Evolutionary conservation across 2,888 invertebrate species (phyloP).

Genomic region (Melanostoma scalare): DNA sequence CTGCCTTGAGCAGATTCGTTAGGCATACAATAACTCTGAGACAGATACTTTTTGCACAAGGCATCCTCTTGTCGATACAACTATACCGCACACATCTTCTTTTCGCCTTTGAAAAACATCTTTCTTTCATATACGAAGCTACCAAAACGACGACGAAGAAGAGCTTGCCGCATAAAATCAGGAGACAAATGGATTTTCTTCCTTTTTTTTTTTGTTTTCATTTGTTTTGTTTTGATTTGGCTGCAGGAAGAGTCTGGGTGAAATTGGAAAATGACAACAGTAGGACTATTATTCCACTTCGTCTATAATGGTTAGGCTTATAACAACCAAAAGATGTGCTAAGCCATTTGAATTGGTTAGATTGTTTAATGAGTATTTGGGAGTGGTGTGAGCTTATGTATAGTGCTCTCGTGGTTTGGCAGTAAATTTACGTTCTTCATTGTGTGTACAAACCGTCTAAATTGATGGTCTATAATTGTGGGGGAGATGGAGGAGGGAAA

Average conservation of each 20-base stretch:
- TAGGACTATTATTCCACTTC: slow-evolving; percentile 26
- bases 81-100: not conserved
- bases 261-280: slow-evolving; percentile 26
- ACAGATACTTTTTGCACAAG: slow-evolving; percentile 1
- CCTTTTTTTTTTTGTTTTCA: not conserved
- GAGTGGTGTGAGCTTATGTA: slow-evolving; percentile 1
- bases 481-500: not conserved
- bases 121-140: not conserved
- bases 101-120: not conserved
- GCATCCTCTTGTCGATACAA: not conserved
- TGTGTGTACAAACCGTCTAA: not conserved
- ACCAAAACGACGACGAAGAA: slow-evolving; percentile 16
- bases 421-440: not conserved
- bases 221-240: not conserved
- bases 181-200: slow-evolving; percentile 50
- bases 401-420: not conserved
- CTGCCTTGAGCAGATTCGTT: slow-evolving; percentile 1
- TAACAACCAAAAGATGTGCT: slow-evolving; percentile 34
- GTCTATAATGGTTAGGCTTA: not conserved
- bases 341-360: slow-evolving; percentile 56
- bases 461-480: slow-evolving; percentile 18
- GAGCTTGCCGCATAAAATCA: slow-evolving; percentile 58
- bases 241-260: not conserved
- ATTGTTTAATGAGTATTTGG: slow-evolving; percentile 37
- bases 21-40: slow-evolving; percentile 8